Conservation (phyloP, 64 coral and sea anemone species). For the Pocillopora damicornis region DNA sequence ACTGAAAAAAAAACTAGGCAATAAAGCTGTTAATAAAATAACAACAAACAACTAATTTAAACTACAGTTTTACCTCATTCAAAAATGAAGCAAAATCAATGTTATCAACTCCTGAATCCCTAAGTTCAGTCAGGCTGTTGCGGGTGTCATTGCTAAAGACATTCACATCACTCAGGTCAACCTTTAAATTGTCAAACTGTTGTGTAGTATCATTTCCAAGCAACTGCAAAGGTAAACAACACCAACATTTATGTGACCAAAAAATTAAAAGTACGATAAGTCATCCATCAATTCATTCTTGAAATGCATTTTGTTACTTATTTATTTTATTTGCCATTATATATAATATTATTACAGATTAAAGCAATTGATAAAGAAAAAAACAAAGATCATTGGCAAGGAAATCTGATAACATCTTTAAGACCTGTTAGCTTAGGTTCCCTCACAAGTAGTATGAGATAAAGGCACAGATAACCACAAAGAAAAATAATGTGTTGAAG, state of each 20-base stretch:
- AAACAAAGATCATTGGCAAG: no score
- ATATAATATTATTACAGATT: no score
- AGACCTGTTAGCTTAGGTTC: no score
- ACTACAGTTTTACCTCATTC: slow-evolving; percentile 60
- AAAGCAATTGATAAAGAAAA: no score
- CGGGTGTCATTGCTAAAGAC: slow-evolving; percentile 61
- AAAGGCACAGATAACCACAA: no score
- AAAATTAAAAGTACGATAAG: neutral
- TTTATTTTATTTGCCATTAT: no score
- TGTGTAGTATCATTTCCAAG: slow-evolving; percentile 66
- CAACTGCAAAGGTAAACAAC: slow-evolving; percentile 43
- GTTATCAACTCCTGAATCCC: slow-evolving; percentile 54
- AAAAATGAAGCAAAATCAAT: slow-evolving; percentile 81
- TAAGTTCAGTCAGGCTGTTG: slow-evolving; percentile 47
- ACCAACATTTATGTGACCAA: neutral
- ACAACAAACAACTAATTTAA: neutral
- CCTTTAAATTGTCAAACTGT: slow-evolving; percentile 62
- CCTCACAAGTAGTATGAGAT: no score
- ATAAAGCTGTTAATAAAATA: neutral
- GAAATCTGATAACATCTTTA: no score
- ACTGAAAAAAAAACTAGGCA: no score
- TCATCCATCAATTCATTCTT: no score
- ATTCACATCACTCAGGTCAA: slow-evolving; percentile 64
- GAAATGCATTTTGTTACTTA: no score
- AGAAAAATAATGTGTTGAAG: no score